Percentiles rank a stretch among this genome's conserved stretches.
Evolutionary conservation across 1,140 invertebrate genomes (phyloP).

Genomic region (Papilio xuthus): DNA sequence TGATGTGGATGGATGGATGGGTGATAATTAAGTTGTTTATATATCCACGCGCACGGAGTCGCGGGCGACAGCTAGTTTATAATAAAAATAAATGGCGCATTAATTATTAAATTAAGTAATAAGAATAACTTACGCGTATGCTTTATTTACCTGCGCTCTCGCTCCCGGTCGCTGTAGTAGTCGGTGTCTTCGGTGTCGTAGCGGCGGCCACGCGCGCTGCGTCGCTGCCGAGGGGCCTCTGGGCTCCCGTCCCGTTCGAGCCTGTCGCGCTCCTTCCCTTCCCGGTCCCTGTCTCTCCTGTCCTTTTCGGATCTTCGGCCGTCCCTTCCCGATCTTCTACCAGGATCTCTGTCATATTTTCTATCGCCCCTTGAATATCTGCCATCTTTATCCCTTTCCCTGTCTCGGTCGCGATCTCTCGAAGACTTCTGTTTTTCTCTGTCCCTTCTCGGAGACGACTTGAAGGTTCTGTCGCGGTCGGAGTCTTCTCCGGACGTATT

Average conservation of each 20-base stretch:
- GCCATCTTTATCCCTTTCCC: conserved; percentile 57
- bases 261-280: conserved; percentile 48
- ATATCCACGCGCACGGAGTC: too few species aligned
- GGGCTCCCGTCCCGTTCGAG: conserved; percentile 53
- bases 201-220: conserved; percentile 58
- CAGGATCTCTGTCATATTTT: conserved; percentile 66
- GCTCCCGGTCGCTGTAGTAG: conserved; percentile 78
- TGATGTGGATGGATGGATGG: too few species aligned
- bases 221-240: conserved; percentile 55
- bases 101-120: neutral
- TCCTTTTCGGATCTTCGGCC: conserved; percentile 65
- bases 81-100: too few species aligned
- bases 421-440: conserved; percentile 66
- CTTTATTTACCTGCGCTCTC: conserved; percentile 57
- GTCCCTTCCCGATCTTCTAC: conserved; percentile 61
- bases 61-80: too few species aligned
- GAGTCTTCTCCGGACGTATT: conserved; percentile 77
- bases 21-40: too few species aligned
- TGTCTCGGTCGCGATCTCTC: conserved; percentile 59
- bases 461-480: conserved; percentile 69
- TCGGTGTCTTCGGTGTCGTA: conserved; percentile 81
- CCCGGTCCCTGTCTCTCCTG: conserved; percentile 54
- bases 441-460: conserved; percentile 69
- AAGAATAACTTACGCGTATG: neutral
- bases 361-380: conserved; percentile 69